phyloP scores from a whole-genome alignment of 2,113 vertebrate species.

The Xiphophorus hellerii region DNA sequence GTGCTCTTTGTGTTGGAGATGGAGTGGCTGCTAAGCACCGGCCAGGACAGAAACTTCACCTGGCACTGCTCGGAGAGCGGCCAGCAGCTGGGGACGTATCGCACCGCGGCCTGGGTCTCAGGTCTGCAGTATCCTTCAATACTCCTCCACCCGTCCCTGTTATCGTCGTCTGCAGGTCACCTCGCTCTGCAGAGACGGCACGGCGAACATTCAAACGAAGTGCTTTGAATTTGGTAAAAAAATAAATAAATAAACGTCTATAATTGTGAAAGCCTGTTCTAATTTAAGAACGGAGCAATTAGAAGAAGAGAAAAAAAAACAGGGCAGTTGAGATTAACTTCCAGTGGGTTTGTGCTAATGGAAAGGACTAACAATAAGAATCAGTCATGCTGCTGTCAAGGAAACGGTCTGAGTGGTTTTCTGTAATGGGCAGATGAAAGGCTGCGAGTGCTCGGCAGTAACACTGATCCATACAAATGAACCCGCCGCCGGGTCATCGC shows the following conservation, averaged over 20 bases:
- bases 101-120: constrained; percentile 89
- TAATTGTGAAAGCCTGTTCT: constrained; percentile 30
- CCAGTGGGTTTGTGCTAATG: constrained; percentile 41
- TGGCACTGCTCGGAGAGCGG: constrained; percentile 98
- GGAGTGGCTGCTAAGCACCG: constrained; percentile 96
- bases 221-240: not conserved
- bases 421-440: constrained; percentile 66
- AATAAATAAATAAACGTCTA: too few species aligned
- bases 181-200: not conserved
- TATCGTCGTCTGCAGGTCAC: not conserved
- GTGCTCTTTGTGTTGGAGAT: constrained; percentile 96
- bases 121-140: constrained; percentile 96
- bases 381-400: constrained; percentile 71
- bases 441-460: constrained; percentile 37
- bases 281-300: constrained; percentile 43
- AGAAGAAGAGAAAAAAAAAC: not conserved
- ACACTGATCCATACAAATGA: constrained; percentile 65
- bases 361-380: constrained; percentile 60
- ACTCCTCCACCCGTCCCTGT: not conserved
- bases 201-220: not conserved
- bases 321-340: constrained; percentile 34
- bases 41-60: constrained; percentile 93
- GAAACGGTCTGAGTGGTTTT: constrained; percentile 57
- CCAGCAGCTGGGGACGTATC: constrained; percentile 89
- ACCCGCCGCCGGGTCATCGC: constrained; percentile 23